Percentiles rank a stretch among this genome's conserved stretches.
These are phyloP conservation scores for Lepidonotus clava DNA, from an alignment of 2,888 invertebrate genomes.

Conservation along the genomic window DNA sequence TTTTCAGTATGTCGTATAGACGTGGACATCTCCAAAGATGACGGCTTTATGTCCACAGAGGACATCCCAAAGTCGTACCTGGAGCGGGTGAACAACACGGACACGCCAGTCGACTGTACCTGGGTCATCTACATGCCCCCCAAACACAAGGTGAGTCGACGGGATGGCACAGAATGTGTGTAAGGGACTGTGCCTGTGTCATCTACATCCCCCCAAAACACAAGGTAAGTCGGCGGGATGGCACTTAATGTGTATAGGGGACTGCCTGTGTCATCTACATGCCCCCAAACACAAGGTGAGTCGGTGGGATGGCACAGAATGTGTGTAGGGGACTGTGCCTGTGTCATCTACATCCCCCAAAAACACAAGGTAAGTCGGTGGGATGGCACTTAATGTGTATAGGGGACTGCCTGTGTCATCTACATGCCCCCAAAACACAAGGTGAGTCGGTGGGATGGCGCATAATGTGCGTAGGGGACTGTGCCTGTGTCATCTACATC, in stretches of 20 bases:
- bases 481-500: slow-evolving; percentile 77
- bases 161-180: not conserved
- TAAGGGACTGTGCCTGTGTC: not conserved
- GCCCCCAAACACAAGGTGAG: not conserved
- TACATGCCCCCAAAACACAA: no score
- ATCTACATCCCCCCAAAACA: not conserved
- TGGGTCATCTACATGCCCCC: slow-evolving; percentile 74
- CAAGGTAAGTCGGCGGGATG: not conserved
- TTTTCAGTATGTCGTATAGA: slow-evolving; percentile 70
- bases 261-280: no score
- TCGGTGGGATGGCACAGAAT: not conserved
- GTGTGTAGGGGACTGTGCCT: slow-evolving; percentile 72
- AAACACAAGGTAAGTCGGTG: slow-evolving; percentile 68
- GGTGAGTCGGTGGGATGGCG: no score
- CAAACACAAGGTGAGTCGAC: slow-evolving; percentile 68
- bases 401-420: no score
- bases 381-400: no score
- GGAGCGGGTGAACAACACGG: slow-evolving; percentile 62
- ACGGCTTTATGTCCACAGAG: slow-evolving; percentile 70
- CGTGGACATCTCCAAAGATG: slow-evolving; percentile 65
- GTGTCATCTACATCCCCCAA: slow-evolving; percentile 72
- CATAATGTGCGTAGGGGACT: no score
- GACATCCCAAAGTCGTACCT: slow-evolving; percentile 70
- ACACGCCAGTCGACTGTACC: slow-evolving; percentile 75
- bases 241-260: not conserved